These are phyloP conservation scores for Gorsachius magnificus DNA, from an alignment of 2,797 vertebrate genomes.

Conservation along the genomic window DNA sequence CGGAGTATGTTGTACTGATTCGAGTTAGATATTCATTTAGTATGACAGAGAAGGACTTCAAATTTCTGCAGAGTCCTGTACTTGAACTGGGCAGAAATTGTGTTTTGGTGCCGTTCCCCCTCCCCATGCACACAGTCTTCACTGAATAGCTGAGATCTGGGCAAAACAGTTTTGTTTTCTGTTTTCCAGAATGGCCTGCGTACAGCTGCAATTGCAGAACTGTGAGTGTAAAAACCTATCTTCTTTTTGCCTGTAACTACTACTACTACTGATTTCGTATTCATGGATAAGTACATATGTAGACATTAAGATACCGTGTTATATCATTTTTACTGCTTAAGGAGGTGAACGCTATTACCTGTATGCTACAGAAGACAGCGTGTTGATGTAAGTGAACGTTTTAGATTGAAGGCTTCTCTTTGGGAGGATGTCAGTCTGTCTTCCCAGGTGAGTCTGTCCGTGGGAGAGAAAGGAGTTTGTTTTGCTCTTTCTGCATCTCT, in stretches of 20 bases:
- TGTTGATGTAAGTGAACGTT: neutral
- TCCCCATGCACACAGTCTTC: neutral
- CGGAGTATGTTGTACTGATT: neutral
- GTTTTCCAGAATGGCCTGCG: neutral
- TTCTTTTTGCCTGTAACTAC: neutral
- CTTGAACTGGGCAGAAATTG: neutral
- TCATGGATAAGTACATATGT: neutral
- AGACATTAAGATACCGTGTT: neutral
- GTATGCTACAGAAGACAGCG: neutral
- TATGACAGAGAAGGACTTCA: neutral
- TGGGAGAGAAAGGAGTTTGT: neutral
- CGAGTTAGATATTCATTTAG: neutral
- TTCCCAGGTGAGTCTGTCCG: neutral
- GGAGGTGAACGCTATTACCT: neutral
- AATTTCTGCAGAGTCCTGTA: neutral
- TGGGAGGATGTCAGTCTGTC: neutral
- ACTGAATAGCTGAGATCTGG: neutral
- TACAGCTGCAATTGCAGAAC: neutral
- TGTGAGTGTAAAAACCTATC: neutral
- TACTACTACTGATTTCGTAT: neutral
- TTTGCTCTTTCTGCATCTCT: neutral
- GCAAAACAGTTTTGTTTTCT: neutral
- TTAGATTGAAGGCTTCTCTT: neutral
- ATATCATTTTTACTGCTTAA: neutral
- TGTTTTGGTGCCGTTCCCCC: neutral